Conservation (phyloP, 2,888 invertebrate species). For the Lasius fuliginosus region DNA sequence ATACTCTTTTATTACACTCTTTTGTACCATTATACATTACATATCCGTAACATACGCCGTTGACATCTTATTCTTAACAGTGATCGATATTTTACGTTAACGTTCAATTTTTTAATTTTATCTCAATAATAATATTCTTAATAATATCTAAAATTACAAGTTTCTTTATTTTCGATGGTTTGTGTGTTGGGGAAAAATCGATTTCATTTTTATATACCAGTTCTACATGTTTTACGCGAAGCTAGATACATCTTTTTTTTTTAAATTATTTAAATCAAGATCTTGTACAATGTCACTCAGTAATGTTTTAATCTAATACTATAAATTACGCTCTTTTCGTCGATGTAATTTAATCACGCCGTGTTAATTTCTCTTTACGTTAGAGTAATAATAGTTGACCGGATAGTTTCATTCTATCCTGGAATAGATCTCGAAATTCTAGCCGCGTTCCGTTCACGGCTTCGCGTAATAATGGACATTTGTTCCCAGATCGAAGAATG, state of each 20-base stretch:
- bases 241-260: not conserved
- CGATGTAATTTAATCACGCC: not conserved
- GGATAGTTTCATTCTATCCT: not conserved
- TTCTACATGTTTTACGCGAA: not conserved
- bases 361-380: not conserved
- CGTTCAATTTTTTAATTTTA: not conserved
- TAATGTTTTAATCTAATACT: not conserved
- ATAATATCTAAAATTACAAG: not conserved
- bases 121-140: not conserved
- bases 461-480: slow-evolving; percentile 35
- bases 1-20: not conserved
- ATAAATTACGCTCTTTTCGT: not conserved
- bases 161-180: not conserved
- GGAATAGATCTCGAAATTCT: slow-evolving; percentile 19
- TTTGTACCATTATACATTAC: not conserved
- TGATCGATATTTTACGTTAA: not conserved
- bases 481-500: slow-evolving; percentile 95
- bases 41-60: not conserved
- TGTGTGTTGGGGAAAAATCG: not conserved
- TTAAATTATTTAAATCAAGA: not conserved
- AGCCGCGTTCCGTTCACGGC: not conserved
- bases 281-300: not conserved
- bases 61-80: not conserved
- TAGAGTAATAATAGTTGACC: not conserved
- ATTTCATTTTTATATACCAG: not conserved